These are phyloP conservation scores for Sebastes glaucus DNA, from an alignment of 2,797 vertebrate species.

Conservation along the genomic window DNA sequence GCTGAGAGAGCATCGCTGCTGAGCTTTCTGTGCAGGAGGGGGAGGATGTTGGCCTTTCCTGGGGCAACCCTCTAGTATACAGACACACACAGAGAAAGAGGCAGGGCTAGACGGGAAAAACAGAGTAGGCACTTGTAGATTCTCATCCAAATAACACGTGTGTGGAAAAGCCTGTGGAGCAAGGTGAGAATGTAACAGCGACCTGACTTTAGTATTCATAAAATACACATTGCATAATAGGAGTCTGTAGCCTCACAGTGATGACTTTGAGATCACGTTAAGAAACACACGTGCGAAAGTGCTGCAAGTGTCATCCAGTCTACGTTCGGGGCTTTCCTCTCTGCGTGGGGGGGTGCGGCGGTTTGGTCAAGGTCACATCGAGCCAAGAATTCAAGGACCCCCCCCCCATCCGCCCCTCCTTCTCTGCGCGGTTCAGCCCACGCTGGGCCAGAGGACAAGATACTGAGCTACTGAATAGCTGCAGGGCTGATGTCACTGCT, in stretches of 20 bases:
- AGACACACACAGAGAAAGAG: not conserved
- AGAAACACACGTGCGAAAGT: not conserved
- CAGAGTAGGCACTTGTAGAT: not conserved
- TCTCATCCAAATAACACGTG: not conserved
- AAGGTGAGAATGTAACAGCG: not conserved
- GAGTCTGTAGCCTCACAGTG: not conserved
- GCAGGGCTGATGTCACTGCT: slow-evolving; percentile 71
- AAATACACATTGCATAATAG: not conserved
- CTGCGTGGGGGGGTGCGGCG: not conserved
- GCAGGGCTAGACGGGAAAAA: not conserved
- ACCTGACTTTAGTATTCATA: not conserved
- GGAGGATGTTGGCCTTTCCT: slow-evolving; percentile 3
- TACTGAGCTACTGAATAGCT: slow-evolving; percentile 64
- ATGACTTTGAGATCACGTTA: not conserved
- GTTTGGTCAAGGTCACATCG: slow-evolving; percentile 9
- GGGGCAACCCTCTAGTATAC: not conserved
- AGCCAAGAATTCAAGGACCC: slow-evolving; percentile 56
- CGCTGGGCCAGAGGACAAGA: slow-evolving; percentile 43
- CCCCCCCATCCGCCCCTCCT: not conserved
- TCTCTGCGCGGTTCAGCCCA: slow-evolving; percentile 33
- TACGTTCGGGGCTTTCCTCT: slow-evolving; percentile 42
- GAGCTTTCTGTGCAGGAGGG: slow-evolving; percentile 28
- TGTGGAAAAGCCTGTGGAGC: slow-evolving; percentile 10
- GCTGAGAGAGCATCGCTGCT: slow-evolving; percentile 15
- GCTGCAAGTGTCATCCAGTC: slow-evolving; percentile 8